phyloP scores from a whole-genome alignment of 2,113 vertebrate species.

The Chaetops frenatus region DNA sequence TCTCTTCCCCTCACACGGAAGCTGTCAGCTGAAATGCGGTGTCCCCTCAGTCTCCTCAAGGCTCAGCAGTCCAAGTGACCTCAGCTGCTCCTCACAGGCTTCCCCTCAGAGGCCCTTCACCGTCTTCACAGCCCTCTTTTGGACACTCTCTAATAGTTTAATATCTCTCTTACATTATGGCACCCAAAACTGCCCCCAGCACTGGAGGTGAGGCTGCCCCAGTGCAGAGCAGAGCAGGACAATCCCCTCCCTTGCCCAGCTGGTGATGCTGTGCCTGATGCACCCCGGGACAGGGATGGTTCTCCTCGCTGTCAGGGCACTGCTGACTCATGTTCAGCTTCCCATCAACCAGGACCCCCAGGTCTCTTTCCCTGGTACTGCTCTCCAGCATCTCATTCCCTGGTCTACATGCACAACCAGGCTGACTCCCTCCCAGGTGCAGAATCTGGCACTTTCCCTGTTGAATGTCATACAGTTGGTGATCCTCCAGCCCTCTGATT shows the following conservation, averaged over 20 bases:
- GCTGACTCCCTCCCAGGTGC: neutral
- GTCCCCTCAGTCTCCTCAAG: neutral
- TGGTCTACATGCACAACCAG: neutral
- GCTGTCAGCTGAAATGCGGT: accelerated
- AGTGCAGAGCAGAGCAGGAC: accelerated
- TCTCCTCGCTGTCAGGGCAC: neutral
- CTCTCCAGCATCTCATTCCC: neutral
- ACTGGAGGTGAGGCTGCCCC: accelerated
- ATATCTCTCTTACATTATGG: neutral
- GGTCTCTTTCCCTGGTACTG: neutral
- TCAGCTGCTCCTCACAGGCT: accelerated
- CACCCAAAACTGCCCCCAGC: no score
- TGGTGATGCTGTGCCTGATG: neutral
- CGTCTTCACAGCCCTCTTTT: neutral
- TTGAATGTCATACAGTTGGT: neutral
- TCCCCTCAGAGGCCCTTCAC: neutral
- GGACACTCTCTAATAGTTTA: neutral
- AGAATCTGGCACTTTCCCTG: neutral
- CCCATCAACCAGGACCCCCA: accelerated
- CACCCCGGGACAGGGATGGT: accelerated
- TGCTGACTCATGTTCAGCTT: neutral
- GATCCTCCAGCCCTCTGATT: neutral
- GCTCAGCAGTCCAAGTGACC: neutral
- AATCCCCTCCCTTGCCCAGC: accelerated
- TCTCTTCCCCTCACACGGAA: neutral